Evolutionary conservation across 2,797 vertebrate species (phyloP).

Genomic region (Antrozous pallidus): DNA sequence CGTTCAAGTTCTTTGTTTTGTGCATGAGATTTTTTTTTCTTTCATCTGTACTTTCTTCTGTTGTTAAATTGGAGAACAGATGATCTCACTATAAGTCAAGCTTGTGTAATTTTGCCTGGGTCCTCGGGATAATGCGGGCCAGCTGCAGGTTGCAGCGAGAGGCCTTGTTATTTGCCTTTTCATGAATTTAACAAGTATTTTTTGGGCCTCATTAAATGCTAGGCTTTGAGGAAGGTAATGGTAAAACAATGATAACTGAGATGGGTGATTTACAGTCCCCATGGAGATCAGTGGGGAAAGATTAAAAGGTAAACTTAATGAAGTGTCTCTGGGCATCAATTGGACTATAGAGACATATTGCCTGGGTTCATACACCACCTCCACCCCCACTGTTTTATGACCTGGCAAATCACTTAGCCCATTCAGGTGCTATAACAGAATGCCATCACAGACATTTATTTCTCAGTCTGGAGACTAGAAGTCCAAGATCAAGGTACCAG

Average conservation of each 20-base stretch:
- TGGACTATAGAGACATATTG: neutral
- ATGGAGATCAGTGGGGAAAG: neutral
- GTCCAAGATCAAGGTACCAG: neutral
- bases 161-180: neutral
- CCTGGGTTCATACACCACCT: neutral
- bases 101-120: neutral
- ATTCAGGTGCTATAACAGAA: neutral
- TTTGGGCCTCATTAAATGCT: neutral
- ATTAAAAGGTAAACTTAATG: neutral
- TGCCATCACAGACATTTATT: neutral
- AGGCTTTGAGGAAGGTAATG: neutral
- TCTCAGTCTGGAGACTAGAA: neutral
- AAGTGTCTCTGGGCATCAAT: neutral
- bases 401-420: neutral
- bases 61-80: neutral
- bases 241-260: neutral
- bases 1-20: neutral
- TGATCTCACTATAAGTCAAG: neutral
- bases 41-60: neutral
- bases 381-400: neutral
- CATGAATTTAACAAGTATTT: neutral
- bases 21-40: neutral
- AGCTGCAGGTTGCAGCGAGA: neutral
- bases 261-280: neutral
- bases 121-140: neutral